Base-by-base conservation (phyloP, 2,888 invertebrate species). In the Cylindroiulus punctatus region DNA sequence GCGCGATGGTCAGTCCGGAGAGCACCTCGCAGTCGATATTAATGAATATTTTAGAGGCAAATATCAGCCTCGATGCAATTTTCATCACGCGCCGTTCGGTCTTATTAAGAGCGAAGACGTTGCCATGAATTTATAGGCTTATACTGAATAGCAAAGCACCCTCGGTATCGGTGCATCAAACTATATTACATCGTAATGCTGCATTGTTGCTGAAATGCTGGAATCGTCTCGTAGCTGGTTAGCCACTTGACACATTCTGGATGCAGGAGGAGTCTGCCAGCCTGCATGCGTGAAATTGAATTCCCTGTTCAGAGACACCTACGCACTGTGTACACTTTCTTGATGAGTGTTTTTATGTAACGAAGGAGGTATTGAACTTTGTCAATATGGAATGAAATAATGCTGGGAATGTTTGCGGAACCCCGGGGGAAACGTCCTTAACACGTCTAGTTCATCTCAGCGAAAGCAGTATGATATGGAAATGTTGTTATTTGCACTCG, bases 11-110 rank as follows among this genome's bases (percentile, higher is more conserved):
- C 40, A 40, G 32, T 40, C 32, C 19, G 32, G 81, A 19, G 19
- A 81, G 81, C 81, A 30, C 30, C 81, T 81, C 81, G 30, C 81
- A 81, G 32, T 81, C 40, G 36, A 81, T 81, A 32, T 19, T 26
- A 81, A 81, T 81, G 81, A 81, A 81, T 40, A 81, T 81, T 81
- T 81, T 40, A 81, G 40, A 32, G 32, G 81, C 81, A 81, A 81
- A 40, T 81, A 40, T 40, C 32, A 32, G 40, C 40, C 40, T 81
- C 32, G 81, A 81, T 81, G 81, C 40, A 81, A 81, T 81, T 81
- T 81, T 81, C 81, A 81, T 81, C 40, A 81, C 81, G 14, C 32
- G 81, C 81, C n/a, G 81, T 81, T 81, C 36, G 81, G n/a, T 81
- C 40, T 81, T 81, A 81, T 57, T n/a, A 57, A 57, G 57, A 57